phyloP scores from a whole-genome alignment of 2,113 vertebrate species.

The Antennarius striatus region DNA sequence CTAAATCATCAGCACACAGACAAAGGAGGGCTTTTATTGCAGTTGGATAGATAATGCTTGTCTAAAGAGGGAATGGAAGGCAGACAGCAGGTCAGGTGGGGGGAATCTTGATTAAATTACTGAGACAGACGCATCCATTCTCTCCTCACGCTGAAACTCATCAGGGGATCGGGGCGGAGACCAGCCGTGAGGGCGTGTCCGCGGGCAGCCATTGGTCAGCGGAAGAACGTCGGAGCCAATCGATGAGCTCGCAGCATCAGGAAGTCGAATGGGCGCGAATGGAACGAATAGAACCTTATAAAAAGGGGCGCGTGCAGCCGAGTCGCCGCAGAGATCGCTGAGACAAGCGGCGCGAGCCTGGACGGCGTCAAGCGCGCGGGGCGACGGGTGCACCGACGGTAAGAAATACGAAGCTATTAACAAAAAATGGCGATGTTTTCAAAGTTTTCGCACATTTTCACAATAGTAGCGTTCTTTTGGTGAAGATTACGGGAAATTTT shows the following conservation, averaged over 20 bases:
- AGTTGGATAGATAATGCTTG: not conserved
- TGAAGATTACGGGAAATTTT: no score
- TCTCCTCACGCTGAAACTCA: no score
- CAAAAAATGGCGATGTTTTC: no score
- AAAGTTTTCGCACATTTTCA: no score
- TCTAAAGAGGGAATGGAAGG: no score
- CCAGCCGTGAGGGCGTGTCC: conserved; percentile 6
- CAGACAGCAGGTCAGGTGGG: no score
- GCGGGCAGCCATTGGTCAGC: conserved; percentile 44
- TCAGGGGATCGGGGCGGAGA: no score
- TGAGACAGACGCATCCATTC: no score
- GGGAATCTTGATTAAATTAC: no score
- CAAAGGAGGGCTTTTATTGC: not conserved
- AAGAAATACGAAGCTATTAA: not conserved
- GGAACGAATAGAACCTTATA: conserved; percentile 47
- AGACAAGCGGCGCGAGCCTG: fast-evolving
- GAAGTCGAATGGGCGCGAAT: conserved; percentile 64
- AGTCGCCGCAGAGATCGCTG: not conserved
- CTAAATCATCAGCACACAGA: not conserved
- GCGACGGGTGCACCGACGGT: conserved; percentile 17
- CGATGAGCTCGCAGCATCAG: conserved; percentile 42
- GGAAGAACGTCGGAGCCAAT: conserved; percentile 61
- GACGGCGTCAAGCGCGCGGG: not conserved
- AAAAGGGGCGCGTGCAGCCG: conserved; percentile 33
- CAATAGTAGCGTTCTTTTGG: no score